Evolutionary conservation across 2,888 invertebrate species (phyloP).

Genomic region (Drosophila borealis): DNA sequence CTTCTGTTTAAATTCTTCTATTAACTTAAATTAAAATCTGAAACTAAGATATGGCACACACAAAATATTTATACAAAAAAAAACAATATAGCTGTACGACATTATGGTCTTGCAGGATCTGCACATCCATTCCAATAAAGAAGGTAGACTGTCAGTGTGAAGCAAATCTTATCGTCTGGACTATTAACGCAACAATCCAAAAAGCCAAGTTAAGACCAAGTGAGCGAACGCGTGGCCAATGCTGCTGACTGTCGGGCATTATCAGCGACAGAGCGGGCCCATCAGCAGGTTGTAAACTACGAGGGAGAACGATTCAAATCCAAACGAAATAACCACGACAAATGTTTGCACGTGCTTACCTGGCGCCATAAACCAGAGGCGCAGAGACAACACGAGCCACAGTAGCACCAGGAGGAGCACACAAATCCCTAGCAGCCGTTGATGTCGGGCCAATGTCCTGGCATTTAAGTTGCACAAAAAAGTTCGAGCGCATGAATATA

Average conservation of each 20-base stretch:
- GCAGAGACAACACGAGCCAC: slow-evolving; percentile 13
- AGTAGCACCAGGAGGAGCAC: slow-evolving; percentile 9
- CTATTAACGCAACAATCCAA: slow-evolving; percentile 73
- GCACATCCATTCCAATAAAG: slow-evolving; percentile 26
- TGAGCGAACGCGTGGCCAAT: slow-evolving; percentile 57
- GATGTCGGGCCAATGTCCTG: slow-evolving; percentile 47
- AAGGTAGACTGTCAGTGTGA: slow-evolving; percentile 29
- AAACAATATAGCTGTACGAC: neutral
- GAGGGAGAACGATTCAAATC: slow-evolving; percentile 70
- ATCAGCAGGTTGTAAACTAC: slow-evolving; percentile 74
- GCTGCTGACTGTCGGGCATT: slow-evolving; percentile 61
- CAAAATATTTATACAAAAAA: neutral
- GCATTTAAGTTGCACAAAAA: slow-evolving; percentile 62
- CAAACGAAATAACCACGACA: slow-evolving; percentile 78
- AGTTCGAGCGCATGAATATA: slow-evolving; percentile 69
- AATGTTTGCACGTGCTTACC: slow-evolving; percentile 79
- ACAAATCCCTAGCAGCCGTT: slow-evolving; percentile 50
- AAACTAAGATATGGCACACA: neutral
- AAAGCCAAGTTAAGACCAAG: slow-evolving; percentile 71
- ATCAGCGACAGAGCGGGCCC: slow-evolving; percentile 61
- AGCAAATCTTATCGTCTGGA: slow-evolving; percentile 64
- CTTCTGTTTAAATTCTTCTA: neutral
- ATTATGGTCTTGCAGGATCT: slow-evolving; percentile 13
- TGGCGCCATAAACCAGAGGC: slow-evolving; percentile 64
- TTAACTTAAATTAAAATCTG: neutral